A percentile compares a stretch with the other conserved stretches of the same genome.
Evolutionary conservation across 2,888 invertebrate genomes (phyloP).

Genomic region (Drosophila flavopinicola): DNA sequence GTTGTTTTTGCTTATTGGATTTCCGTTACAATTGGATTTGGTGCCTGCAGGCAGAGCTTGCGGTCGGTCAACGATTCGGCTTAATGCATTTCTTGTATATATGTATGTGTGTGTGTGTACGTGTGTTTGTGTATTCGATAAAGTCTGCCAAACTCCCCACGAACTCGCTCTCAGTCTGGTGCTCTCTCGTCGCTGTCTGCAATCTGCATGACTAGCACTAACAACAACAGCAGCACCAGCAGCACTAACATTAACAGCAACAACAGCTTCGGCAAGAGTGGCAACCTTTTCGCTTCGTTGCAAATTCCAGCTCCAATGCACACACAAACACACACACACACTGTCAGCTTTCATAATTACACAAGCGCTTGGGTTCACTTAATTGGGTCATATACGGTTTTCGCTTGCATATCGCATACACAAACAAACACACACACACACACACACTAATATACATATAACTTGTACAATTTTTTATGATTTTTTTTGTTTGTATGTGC

Average conservation of each 20-base stretch:
- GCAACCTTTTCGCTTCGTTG: conserved; percentile 79
- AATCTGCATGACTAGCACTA: conserved; percentile 69
- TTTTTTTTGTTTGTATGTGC: conserved; percentile 35
- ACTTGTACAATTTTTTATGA: conserved; percentile 44
- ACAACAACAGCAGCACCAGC: conserved; percentile 37
- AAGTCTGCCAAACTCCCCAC: conserved; percentile 26
- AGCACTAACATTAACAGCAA: conserved; percentile 26
- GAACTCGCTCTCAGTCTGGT: conserved; percentile 25
- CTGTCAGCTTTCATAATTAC: conserved; percentile 74
- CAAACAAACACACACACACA: conserved; percentile 28
- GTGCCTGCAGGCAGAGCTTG: conserved; percentile 34
- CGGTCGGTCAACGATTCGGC: conserved; percentile 68
- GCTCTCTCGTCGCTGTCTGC: conserved; percentile 49
- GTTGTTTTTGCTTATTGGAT: conserved; percentile 38
- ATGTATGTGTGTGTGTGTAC: conserved; percentile 8
- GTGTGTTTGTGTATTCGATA: conserved; percentile 33
- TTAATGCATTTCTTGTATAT: conserved; percentile 47
- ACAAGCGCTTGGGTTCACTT: conserved; percentile 75
- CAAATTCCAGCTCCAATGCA: conserved; percentile 77
- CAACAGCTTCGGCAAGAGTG: conserved; percentile 64
- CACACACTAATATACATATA: conserved; percentile 13
- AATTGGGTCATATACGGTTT: conserved; percentile 81
- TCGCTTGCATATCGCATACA: conserved; percentile 57
- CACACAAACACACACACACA: conserved; percentile 48
- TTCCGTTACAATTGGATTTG: conserved; percentile 66